Conservation (phyloP, 2,888 invertebrate species). For the Dryocosmus kuriphilus region DNA sequence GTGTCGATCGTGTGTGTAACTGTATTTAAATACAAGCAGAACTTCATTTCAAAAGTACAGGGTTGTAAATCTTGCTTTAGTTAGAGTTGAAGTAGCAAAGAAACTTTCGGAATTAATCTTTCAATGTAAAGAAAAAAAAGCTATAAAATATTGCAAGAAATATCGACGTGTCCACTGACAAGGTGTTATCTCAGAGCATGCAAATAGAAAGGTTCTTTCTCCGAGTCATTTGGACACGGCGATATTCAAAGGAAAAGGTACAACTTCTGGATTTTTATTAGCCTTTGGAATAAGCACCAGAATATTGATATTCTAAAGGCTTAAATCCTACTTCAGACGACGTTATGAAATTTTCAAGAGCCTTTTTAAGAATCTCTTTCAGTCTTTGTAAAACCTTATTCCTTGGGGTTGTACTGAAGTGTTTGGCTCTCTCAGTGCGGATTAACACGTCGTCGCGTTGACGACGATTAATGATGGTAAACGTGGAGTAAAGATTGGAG, state of each 20-base stretch:
- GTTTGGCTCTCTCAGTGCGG: not conserved
- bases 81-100: not conserved
- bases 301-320: not conserved
- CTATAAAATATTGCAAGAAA: too few relatives aligned
- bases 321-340: not conserved
- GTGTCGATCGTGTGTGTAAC: slow-evolving; percentile 9
- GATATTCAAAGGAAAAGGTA: too few relatives aligned
- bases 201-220: too few relatives aligned
- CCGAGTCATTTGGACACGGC: too few relatives aligned
- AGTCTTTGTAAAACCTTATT: not conserved
- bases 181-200: too few relatives aligned
- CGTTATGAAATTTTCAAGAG: not conserved
- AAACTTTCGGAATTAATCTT: slow-evolving; percentile 1
- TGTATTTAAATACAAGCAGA: not conserved
- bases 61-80: not conserved
- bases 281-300: too few relatives aligned
- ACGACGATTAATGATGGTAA: slow-evolving; percentile 36
- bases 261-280: too few relatives aligned
- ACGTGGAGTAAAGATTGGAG: slow-evolving; percentile 27
- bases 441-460: slow-evolving; percentile 27
- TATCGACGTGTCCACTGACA: too few relatives aligned
- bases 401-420: not conserved
- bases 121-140: not conserved
- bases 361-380: not conserved
- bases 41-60: slow-evolving; percentile 1